Base-by-base conservation (phyloP, 2,113 vertebrate genomes). In the Hypocryptadius cinnamomeus region DNA sequence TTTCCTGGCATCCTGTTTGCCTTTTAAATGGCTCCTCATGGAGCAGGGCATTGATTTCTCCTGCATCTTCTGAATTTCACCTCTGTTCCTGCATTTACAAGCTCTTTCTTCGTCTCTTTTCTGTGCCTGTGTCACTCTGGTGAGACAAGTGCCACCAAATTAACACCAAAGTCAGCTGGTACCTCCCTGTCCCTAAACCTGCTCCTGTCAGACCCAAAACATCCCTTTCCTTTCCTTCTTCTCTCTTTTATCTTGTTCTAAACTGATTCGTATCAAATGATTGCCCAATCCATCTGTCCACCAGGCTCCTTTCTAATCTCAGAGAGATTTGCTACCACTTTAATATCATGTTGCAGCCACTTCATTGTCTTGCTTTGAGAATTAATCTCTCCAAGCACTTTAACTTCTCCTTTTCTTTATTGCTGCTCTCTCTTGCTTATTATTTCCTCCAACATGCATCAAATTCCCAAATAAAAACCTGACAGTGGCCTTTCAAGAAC, bases 211-310 rank as follows among this genome's bases (percentile, higher is more conserved):
- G 61, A 23, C 61, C 23, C 13, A 2, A 65, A 76, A 7, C 30
- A 44, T 48, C 60, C 70, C 20, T 61, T 87, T 51, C 42, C 45
- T 35, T 47, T 74, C 27, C 56, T n/a, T 28, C 59, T 76, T 45
- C 47, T 61, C 77, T 83, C 37, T 47, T 89, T 93, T 91, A 56
- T 89, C 86, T 84, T 39, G 73, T 27, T 79, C 66, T 73, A 44
- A 71, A 50, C 87, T 66, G 93, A 94, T 93, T 69, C 35, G 3
- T 95, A 95, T 93, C 92, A 96, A 79, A 92, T 93, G 94, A 96
- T 95, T 97, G 87, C 60, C 87, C 91, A 59, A 94, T 95, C 87
- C 87, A 87, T 92, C 93, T 84, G 79, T 31, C 84, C 54, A 13
- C 66, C 50, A 18, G 45, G 24, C 45, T 85, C 60, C 82, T 87